These are phyloP conservation scores for Tenebrosternarchus preto DNA, from an alignment of 2,113 vertebrate genomes.

Conservation along the genomic window DNA sequence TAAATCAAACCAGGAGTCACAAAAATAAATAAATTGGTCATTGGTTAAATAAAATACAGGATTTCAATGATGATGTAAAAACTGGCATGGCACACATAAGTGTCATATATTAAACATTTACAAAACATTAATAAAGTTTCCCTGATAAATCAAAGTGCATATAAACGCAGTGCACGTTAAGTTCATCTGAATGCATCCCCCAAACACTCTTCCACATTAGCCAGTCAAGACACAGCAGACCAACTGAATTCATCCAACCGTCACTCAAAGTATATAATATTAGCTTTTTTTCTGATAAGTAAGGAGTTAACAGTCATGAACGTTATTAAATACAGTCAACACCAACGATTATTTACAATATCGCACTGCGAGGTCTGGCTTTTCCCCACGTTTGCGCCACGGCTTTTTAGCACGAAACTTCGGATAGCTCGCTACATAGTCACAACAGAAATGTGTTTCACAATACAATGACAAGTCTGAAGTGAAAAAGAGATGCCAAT, in stretches of 20 bases:
- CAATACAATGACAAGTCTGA: constrained; percentile 91
- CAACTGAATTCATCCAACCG: constrained; percentile 87
- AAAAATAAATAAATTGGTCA: constrained; percentile 69
- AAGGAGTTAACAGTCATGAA: constrained; percentile 97
- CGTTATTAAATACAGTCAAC: constrained; percentile 93
- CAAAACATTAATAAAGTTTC: constrained; percentile 99
- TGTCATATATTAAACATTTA: constrained; percentile 96
- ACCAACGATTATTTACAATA: constrained; percentile 94
- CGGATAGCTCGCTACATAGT: constrained; percentile 83
- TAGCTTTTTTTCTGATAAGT: constrained; percentile 73
- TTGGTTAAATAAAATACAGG: constrained; percentile 77
- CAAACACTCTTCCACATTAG: constrained; percentile 78
- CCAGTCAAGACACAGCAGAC: constrained; percentile 84
- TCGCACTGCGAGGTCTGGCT: constrained; percentile 87
- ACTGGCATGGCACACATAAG: constrained; percentile 90
- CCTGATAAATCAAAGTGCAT: constrained; percentile 99
- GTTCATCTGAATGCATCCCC: constrained; percentile 84
- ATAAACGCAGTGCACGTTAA: constrained; percentile 92
- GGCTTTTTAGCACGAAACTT: constrained; percentile 77
- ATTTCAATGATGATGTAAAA: constrained; percentile 82
- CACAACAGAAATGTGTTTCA: constrained; percentile 92
- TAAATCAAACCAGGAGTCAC: constrained; percentile 65
- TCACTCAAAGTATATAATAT: constrained; percentile 84
- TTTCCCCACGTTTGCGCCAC: constrained; percentile 72
- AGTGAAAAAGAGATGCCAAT: constrained; percentile 73